A percentile compares a stretch with the other conserved stretches of the same genome.
Conservation (phyloP, 37 sponge, comb jelly and placozoan species). For the Diacarnus erythraeanus region DNA sequence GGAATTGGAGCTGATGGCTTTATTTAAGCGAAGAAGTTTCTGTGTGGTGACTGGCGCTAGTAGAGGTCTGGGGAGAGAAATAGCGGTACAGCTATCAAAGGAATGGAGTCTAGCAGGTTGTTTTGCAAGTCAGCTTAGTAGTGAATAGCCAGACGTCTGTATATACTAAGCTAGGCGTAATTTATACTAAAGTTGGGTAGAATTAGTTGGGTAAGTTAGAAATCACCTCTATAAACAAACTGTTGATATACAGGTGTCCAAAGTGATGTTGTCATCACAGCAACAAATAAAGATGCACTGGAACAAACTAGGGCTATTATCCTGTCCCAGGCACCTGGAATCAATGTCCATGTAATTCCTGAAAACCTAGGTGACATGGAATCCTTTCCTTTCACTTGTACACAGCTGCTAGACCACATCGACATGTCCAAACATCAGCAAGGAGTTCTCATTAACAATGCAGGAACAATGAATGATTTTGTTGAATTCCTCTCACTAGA, state of each 20-base stretch:
- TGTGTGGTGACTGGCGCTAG: constrained; percentile 89
- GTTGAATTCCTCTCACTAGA: constrained; percentile 5
- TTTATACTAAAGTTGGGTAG: too few species aligned
- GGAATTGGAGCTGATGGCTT: too few species aligned
- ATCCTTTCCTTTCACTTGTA: constrained; percentile 13
- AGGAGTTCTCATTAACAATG: constrained; percentile 75
- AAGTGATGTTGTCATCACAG: constrained; percentile 49
- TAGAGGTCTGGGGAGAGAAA: constrained; percentile 80
- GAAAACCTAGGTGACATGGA: constrained; percentile 53
- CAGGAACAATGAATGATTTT: constrained; percentile 60
- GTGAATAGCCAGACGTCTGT: too few species aligned
- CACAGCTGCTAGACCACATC: neutral
- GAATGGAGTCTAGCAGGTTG: constrained; percentile 57
- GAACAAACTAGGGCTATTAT: constrained; percentile 49
- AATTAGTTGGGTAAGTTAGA: too few species aligned
- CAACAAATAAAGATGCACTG: constrained; percentile 41
- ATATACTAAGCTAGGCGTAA: too few species aligned
- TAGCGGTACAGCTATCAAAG: constrained; percentile 53
- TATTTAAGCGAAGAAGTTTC: constrained; percentile 40
- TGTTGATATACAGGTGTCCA: too few species aligned
- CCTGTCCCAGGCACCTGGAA: constrained; percentile 12
- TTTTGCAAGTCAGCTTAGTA: too few species aligned
- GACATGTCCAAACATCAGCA: constrained; percentile 21
- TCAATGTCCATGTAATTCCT: constrained; percentile 27
- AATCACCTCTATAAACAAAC: too few species aligned